A percentile compares a stretch with the other conserved stretches of the same genome.
These are phyloP conservation scores for Vombatus ursinus DNA, from an alignment of 2,113 vertebrate genomes.

Conservation along the genomic window DNA sequence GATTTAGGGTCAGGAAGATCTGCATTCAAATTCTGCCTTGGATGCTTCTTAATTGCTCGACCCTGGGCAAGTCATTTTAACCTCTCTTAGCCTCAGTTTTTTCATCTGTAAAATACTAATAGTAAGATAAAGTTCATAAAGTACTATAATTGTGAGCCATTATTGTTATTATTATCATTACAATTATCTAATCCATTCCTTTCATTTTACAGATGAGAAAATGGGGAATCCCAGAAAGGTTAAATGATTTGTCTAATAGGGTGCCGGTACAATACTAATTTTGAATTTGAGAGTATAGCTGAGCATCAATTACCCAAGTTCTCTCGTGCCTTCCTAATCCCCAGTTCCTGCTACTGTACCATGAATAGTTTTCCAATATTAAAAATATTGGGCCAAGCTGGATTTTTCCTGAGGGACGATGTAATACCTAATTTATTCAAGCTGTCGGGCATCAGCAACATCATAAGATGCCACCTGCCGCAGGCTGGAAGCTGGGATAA, in stretches of 20 bases:
- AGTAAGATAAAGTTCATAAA: not conserved
- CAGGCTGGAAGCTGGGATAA: not conserved
- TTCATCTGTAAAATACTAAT: not conserved
- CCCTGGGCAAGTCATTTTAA: not conserved
- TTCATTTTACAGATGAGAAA: not conserved
- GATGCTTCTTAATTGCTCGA: not conserved
- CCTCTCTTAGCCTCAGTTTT: not conserved
- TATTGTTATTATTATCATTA: not conserved
- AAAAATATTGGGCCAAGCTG: not conserved
- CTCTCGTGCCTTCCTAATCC: not conserved
- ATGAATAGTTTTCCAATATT: not conserved
- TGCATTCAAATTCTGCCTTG: not conserved
- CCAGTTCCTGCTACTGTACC: not conserved
- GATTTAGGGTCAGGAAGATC: not conserved
- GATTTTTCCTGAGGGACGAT: not conserved
- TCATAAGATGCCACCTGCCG: not conserved
- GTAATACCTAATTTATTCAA: not conserved
- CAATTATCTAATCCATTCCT: not conserved
- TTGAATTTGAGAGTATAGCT: not conserved
- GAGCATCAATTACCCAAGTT: not conserved
- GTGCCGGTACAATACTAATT: not conserved
- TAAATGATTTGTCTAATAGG: not conserved
- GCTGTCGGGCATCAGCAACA: not conserved
- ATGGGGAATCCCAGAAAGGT: not conserved
- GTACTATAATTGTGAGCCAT: not conserved